A percentile compares a stretch with the other conserved stretches of the same genome.
These are phyloP conservation scores for Lutjanus campechanus DNA, from an alignment of 2,797 vertebrate species.

Conservation along the genomic window DNA sequence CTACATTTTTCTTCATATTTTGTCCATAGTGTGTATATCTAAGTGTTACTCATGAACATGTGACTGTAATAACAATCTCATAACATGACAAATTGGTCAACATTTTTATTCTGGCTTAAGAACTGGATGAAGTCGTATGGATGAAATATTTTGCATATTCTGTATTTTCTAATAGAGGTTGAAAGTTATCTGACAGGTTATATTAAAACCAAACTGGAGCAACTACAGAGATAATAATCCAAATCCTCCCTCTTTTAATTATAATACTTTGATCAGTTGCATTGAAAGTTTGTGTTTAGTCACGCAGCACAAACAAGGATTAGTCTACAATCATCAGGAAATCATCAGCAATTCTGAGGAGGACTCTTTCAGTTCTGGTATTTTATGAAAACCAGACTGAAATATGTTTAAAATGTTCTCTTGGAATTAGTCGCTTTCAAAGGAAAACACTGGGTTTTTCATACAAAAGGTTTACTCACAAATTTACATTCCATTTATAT, in stretches of 20 bases:
- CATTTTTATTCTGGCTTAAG: conserved; percentile 6
- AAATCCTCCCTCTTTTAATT: conserved; percentile 31
- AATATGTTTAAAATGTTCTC: conserved; percentile 30
- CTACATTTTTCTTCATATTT: background rate
- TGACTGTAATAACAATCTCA: background rate
- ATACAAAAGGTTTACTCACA: background rate
- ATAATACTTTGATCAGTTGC: conserved; percentile 44
- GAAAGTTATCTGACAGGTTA: conserved; percentile 40
- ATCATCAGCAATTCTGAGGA: conserved; percentile 17
- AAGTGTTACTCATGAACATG: conserved; percentile 2
- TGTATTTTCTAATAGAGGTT: conserved; percentile 20
- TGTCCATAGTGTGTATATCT: background rate
- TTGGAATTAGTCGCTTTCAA: background rate
- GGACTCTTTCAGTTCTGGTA: conserved; percentile 10
- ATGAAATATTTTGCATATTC: background rate
- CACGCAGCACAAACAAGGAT: conserved; percentile 37
- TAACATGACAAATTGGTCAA: conserved; percentile 2
- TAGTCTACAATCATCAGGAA: conserved; percentile 45
- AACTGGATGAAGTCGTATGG: background rate
- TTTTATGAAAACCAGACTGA: conserved; percentile 42
- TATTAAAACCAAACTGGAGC: conserved; percentile 32
- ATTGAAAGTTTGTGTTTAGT: conserved; percentile 50
- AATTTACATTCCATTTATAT: too few species aligned
- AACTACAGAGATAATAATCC: conserved; percentile 30
- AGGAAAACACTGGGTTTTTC: too few species aligned